These are phyloP conservation scores for Marronus borbonicus DNA, from an alignment of 2,888 invertebrate genomes.

Conservation along the genomic window DNA sequence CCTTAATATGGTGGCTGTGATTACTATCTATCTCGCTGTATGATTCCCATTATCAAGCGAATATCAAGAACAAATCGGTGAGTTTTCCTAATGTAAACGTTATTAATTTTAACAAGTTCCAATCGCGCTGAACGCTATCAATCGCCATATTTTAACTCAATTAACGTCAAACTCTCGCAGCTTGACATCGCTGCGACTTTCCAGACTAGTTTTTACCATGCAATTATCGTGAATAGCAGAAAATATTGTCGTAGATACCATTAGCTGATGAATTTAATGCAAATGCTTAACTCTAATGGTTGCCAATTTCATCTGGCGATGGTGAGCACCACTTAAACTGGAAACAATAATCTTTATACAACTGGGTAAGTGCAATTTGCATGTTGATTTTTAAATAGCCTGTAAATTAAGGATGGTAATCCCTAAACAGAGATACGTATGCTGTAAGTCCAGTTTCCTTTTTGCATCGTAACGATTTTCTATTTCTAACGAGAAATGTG, in stretches of 20 bases:
- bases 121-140: not conserved
- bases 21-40: no score
- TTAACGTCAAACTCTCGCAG: not conserved
- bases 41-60: no score
- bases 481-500: not conserved
- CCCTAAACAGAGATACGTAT: not conserved
- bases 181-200: not conserved
- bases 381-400: slow-evolving; percentile 19
- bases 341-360: not conserved
- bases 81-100: not conserved
- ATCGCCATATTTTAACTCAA: not conserved
- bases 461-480: not conserved
- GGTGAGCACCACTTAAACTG: not conserved
- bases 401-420: slow-evolving; percentile 18
- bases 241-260: slow-evolving; percentile 28
- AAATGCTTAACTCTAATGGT: slow-evolving; percentile 34
- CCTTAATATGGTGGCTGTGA: no score
- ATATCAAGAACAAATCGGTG: not conserved
- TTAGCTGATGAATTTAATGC: slow-evolving; percentile 33
- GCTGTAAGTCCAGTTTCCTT: not conserved
- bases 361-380: slow-evolving; percentile 7
- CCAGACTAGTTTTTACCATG: slow-evolving; percentile 9
- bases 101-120: no score
- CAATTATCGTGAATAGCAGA: slow-evolving; percentile 18
- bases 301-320: not conserved